These are phyloP conservation scores for Raillietiella orientalis DNA, from an alignment of 2,888 invertebrate genomes.

Conservation along the genomic window DNA sequence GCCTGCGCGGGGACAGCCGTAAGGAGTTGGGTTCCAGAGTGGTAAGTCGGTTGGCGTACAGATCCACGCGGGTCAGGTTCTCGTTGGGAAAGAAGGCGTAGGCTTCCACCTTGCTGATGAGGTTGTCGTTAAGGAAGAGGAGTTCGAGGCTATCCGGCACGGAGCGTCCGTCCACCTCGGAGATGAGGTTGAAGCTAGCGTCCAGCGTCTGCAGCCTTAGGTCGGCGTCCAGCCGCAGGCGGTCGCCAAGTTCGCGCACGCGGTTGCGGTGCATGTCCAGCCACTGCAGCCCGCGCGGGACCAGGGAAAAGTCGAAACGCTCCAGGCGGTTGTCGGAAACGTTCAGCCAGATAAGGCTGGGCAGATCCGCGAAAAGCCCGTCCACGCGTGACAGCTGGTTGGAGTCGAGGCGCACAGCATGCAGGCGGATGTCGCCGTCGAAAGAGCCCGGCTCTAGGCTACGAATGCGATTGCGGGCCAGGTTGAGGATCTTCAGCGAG, in stretches of 20 bases:
- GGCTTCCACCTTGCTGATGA: constrained; percentile 48
- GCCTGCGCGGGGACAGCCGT: constrained; percentile 21
- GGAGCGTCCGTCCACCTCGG: constrained; percentile 35
- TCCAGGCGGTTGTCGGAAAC: constrained; percentile 63
- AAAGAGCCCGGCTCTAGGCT: constrained; percentile 47
- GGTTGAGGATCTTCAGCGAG: constrained; percentile 44
- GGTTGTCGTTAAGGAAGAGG: constrained; percentile 61
- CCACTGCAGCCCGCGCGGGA: constrained; percentile 53
- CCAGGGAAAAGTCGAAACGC: constrained; percentile 56
- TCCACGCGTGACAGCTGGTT: constrained; percentile 50
- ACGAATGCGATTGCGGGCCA: constrained; percentile 50
- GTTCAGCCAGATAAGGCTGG: constrained; percentile 55
- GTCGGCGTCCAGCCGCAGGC: constrained; percentile 46
- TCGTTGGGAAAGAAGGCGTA: constrained; percentile 62
- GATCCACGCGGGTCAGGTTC: constrained; percentile 60
- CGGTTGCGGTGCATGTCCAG: constrained; percentile 63
- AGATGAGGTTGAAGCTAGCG: constrained; percentile 61
- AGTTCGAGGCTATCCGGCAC: constrained; percentile 52
- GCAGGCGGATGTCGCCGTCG: constrained; percentile 37
- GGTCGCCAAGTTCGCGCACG: constrained; percentile 43
- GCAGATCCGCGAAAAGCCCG: constrained; percentile 47
- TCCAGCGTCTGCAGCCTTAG: constrained; percentile 48
- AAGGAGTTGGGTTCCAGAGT: constrained; percentile 65
- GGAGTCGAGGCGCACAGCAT: constrained; percentile 54
- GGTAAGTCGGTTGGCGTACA: constrained; percentile 67